Evolutionary conservation across 92 coral and sea anemone genomes (phyloP).

Genomic region (Palythoa caribaeorum): DNA sequence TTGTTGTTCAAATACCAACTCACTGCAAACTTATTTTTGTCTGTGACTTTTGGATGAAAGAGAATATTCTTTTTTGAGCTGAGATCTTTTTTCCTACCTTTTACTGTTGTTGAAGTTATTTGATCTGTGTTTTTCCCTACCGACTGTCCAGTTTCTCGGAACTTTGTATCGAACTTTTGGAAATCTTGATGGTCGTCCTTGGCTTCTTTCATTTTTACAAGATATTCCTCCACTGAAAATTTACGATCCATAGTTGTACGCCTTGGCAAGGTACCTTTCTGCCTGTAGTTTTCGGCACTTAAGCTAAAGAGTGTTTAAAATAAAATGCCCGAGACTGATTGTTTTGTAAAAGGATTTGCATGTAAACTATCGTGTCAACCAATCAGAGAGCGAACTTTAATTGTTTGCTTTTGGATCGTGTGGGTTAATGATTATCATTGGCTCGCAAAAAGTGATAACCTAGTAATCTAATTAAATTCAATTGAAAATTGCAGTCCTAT

Average conservation of each 20-base stretch:
- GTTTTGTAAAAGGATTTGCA: conserved; percentile 94
- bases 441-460: conserved; percentile 58
- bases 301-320: conserved; percentile 68
- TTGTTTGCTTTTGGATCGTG: conserved; percentile 72
- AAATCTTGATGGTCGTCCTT: conserved; percentile 13
- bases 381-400: conserved; percentile 66
- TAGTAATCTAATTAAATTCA: conserved; percentile 80
- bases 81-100: conserved; percentile 31
- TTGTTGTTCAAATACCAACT: conserved; percentile 9
- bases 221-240: conserved; percentile 26
- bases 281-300: conserved; percentile 50
- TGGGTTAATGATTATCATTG: conserved; percentile 68
- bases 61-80: not conserved
- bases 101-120: not conserved
- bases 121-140: conserved; percentile 22
- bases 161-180: not conserved
- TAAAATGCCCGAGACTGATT: conserved; percentile 80
- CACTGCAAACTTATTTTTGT: conserved; percentile 16
- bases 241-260: conserved; percentile 49
- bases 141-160: conserved; percentile 24
- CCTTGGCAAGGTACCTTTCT: conserved; percentile 15
- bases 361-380: conserved; percentile 62
- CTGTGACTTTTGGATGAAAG: conserved; percentile 6
- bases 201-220: conserved; percentile 20
- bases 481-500: conserved; percentile 72